Percentiles rank a stretch among this genome's conserved stretches.
Conservation (phyloP, 2,888 invertebrate genomes). For the Lycophotia porphyrea region DNA sequence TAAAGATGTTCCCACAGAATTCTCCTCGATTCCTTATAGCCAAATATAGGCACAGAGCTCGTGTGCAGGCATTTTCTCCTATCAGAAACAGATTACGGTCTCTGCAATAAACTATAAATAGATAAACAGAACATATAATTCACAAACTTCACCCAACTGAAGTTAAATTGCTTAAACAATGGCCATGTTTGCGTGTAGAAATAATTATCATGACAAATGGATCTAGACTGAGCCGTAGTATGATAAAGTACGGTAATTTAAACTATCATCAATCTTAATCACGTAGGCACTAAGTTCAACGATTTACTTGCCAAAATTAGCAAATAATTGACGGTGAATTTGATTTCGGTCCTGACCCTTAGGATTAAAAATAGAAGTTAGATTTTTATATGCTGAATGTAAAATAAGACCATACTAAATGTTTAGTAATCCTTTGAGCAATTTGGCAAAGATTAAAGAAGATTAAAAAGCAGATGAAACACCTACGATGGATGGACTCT, state of each 20-base stretch:
- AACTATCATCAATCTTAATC: slow-evolving; percentile 58
- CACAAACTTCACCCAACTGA: slow-evolving; percentile 37
- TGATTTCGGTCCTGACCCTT: slow-evolving; percentile 10
- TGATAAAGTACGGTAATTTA: slow-evolving; percentile 49
- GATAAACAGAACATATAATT: not conserved
- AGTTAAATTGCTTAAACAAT: slow-evolving; percentile 57
- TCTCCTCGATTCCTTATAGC: not conserved
- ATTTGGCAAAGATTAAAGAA: not conserved
- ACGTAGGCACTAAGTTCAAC: slow-evolving; percentile 30
- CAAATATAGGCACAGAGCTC: not conserved
- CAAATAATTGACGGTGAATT: not conserved
- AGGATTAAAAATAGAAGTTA: slow-evolving; percentile 16
- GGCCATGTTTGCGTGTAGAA: slow-evolving; percentile 61
- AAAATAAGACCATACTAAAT: not conserved
- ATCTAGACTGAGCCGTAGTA: slow-evolving; percentile 48
- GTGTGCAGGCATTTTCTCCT: not conserved
- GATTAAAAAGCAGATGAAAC: too few relatives aligned
- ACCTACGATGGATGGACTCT: not conserved
- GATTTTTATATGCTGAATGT: not conserved
- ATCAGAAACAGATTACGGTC: slow-evolving; percentile 15
- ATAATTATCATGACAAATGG: slow-evolving; percentile 61
- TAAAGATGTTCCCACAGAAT: not conserved
- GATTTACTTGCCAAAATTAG: slow-evolving; percentile 33
- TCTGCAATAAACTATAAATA: slow-evolving; percentile 5
- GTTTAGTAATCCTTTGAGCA: not conserved